Base-by-base conservation (phyloP, 2,797 vertebrate genomes). In the Selene dorsalis region DNA sequence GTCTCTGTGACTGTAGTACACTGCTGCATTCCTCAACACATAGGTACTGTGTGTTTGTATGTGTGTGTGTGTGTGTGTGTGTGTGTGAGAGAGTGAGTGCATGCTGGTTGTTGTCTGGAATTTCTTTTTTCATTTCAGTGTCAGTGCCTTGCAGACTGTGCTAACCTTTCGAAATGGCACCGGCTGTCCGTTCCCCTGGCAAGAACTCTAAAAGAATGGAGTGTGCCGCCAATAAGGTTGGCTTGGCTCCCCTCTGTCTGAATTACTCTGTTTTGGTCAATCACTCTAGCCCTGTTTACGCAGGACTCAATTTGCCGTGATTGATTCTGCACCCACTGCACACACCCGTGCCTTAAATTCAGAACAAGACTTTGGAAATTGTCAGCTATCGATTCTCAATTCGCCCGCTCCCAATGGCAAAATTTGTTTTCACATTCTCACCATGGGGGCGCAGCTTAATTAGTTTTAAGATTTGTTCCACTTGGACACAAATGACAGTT, bases 101-200 rank as follows among this genome's bases (percentile, higher is more conserved):
- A 18, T 41, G 67, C 59, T 38, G 12, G 38, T 62, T 59, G 75
- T 77, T 73, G 41, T 61, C 12, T 60, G 58, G 50, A 78, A 74
- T 61, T 78, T 84, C 50, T 80, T 62, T 61, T 73, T 84, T 78
- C 63, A 64, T 90, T 87, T 72, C 17, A 50, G 56, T 77, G 82
- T 80, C 80, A 73, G 72, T 81, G 87, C 75, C 85, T 94, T 73
- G 72, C 86, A 90, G 88, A 83, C 77, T 72, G 61, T 55, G 26
- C 80, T 93, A 93, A 92, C 90, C 92, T 93, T 94, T 91, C 28
- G n/a, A 93, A 94, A 94, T 93, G 90, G 90, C 89, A 93, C 88
- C 78, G 82, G 80, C 92, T 94, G 92, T 89, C 89, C 85, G 58
- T 86, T 86, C 89, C 65, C 72, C 84, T 89, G 89, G 91, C 84